These are phyloP conservation scores for Dynastes grantii DNA, from an alignment of 2,888 invertebrate genomes.

Conservation along the genomic window DNA sequence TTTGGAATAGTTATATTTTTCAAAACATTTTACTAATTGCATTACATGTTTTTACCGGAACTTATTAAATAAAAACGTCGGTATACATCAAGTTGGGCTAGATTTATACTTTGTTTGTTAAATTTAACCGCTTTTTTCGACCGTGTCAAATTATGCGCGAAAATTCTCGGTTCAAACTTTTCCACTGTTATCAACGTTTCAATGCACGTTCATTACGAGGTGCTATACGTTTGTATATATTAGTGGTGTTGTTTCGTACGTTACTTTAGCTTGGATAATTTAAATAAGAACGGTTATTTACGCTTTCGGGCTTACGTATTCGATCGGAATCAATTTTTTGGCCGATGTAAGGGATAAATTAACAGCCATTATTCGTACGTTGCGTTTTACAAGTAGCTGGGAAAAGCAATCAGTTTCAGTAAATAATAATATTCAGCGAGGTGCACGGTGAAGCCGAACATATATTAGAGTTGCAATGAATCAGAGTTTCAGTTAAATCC, in stretches of 20 bases:
- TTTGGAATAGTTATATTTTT: conserved; percentile 48
- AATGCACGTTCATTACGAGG: conserved; percentile 23
- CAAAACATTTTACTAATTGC: conserved; percentile 50
- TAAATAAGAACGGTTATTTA: conserved; percentile 26
- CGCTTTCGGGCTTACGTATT: conserved; percentile 11
- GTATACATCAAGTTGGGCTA: conserved; percentile 27
- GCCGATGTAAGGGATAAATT: conserved; percentile 33
- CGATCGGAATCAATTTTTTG: conserved; percentile 20
- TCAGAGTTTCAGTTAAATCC: conserved; percentile 72
- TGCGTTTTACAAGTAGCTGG: conserved; percentile 49
- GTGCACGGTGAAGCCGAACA: conserved; percentile 67
- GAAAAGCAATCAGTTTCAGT: conserved; percentile 67
- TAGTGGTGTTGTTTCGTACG: not conserved
- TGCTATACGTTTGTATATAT: not conserved
- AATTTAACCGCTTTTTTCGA: conserved; percentile 28
- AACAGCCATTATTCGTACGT: conserved; percentile 45
- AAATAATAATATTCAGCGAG: conserved; percentile 69
- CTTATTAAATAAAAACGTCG: conserved; percentile 50
- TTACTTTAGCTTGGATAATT: conserved; percentile 20
- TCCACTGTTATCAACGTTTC: conserved; percentile 17
- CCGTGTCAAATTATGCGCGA: conserved; percentile 40
- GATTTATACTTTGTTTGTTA: conserved; percentile 44
- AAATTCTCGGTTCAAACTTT: conserved; percentile 35
- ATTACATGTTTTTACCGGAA: conserved; percentile 51
- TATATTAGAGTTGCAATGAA: conserved; percentile 72